Percentiles rank a stretch among this genome's conserved stretches.
phyloP scores from a whole-genome alignment of 2,113 vertebrate species.

The Notarius lentiginosus region DNA sequence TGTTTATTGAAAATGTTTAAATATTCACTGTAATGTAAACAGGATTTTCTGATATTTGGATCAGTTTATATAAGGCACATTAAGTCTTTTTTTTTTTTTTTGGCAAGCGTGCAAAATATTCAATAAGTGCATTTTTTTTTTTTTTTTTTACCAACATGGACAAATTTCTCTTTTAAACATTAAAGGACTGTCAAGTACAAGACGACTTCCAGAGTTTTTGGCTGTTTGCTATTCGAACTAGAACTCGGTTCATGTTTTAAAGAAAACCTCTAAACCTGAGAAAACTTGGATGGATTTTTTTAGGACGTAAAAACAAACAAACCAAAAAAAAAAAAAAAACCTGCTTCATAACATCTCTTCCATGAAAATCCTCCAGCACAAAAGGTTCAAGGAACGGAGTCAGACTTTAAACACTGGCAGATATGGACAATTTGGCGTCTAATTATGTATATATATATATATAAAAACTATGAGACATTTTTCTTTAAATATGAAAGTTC shows the following conservation, averaged over 20 bases:
- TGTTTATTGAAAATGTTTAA: constrained; percentile 48
- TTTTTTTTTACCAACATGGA: not conserved
- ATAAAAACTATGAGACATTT: not conserved
- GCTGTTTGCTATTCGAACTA: not conserved
- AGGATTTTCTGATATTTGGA: constrained; percentile 52
- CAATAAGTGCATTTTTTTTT: not conserved
- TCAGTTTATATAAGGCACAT: constrained; percentile 66
- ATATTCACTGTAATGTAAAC: constrained; percentile 64
- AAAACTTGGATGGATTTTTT: not conserved
- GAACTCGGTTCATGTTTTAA: not conserved
- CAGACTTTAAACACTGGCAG: not conserved
- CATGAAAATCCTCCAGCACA: not conserved
- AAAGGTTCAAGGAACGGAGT: not conserved
- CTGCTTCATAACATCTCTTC: not conserved
- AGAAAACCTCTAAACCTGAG: constrained; percentile 23
- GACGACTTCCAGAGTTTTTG: not conserved
- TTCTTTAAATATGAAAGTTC: not conserved
- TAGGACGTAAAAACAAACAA: not conserved
- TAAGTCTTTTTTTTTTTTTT: not conserved
- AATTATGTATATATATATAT: not conserved
- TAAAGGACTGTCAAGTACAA: not conserved
- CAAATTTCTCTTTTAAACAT: not conserved
- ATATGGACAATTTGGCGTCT: not conserved
- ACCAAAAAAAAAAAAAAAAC: too few species aligned
- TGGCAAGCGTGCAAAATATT: constrained; percentile 36